These are phyloP conservation scores for Neostethus bicornis DNA, from an alignment of 2,797 vertebrate species.

Conservation along the genomic window DNA sequence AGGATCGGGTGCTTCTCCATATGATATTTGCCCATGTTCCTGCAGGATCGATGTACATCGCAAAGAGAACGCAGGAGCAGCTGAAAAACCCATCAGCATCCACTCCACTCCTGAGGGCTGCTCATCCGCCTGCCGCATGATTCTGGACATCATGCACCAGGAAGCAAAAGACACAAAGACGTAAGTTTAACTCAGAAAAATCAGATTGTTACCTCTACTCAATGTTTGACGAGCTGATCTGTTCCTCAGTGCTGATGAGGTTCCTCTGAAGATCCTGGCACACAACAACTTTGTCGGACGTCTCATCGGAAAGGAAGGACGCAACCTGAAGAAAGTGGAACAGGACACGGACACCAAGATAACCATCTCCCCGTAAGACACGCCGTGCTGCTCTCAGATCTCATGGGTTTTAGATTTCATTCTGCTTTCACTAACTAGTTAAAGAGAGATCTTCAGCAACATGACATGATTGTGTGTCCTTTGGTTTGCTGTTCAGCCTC, in stretches of 20 bases:
- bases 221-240: neutral
- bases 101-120: conserved; percentile 94
- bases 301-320: conserved; percentile 93
- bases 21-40: neutral
- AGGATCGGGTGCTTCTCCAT: too few relatives aligned
- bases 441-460: neutral
- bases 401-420: neutral
- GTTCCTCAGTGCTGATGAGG: conserved; percentile 85
- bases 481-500: conserved; percentile 72
- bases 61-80: conserved; percentile 93
- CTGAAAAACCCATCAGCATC: conserved; percentile 95
- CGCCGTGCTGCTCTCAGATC: too few relatives aligned
- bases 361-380: conserved; percentile 94
- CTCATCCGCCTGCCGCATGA: conserved; percentile 92
- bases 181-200: conserved; percentile 70
- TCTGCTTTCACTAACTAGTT: neutral
- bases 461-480: too few relatives aligned
- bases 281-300: conserved; percentile 97
- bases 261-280: conserved; percentile 92
- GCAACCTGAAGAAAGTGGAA: conserved; percentile 95
- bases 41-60: conserved; percentile 92
- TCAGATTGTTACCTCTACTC: too few relatives aligned
- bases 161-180: conserved; percentile 97
- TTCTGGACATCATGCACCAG: conserved; percentile 96
- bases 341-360: conserved; percentile 97